A percentile compares a stretch with the other conserved stretches of the same genome.
phyloP scores from a whole-genome alignment of 2,888 invertebrate genomes.

The Yponomeuta evonymella region DNA sequence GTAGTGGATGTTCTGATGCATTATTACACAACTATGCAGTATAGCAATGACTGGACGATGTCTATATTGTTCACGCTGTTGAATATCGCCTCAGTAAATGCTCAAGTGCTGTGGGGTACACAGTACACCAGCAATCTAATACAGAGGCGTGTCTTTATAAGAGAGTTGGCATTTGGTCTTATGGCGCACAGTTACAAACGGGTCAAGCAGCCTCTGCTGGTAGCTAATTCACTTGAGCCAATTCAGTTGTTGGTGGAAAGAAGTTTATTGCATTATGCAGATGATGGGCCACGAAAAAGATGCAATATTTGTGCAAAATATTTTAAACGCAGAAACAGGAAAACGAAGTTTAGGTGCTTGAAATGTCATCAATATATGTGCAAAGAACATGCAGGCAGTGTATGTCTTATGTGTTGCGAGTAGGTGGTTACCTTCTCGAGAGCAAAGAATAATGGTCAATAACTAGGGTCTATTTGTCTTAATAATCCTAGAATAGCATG shows the following conservation, averaged over 20 bases:
- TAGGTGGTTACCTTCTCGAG: background rate
- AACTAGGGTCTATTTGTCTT: too few species aligned
- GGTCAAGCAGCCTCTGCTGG: conserved; percentile 17
- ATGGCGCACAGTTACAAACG: conserved; percentile 29
- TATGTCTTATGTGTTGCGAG: conserved; percentile 47
- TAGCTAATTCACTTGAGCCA: conserved; percentile 5
- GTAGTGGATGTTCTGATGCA: conserved; percentile 62
- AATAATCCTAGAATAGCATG: too few species aligned
- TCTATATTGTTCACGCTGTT: conserved; percentile 60
- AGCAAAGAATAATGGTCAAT: too few species aligned
- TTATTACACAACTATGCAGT: conserved; percentile 63
- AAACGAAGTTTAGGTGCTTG: conserved; percentile 50
- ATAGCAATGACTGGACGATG: conserved; percentile 62
- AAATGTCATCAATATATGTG: conserved; percentile 57
- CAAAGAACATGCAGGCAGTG: conserved; percentile 50
- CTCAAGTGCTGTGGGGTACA: conserved; percentile 62
- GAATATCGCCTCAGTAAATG: conserved; percentile 61
- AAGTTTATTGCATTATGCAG: background rate
- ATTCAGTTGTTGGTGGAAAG: background rate
- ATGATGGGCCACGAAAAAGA: conserved; percentile 32
- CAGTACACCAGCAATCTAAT: conserved; percentile 32
- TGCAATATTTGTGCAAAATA: conserved; percentile 48
- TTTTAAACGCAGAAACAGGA: conserved; percentile 48
- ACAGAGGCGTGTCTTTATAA: conserved; percentile 53
- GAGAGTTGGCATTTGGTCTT: conserved; percentile 50